Base-by-base conservation (phyloP, 2,888 invertebrate species). In the Netelia virgata region DNA sequence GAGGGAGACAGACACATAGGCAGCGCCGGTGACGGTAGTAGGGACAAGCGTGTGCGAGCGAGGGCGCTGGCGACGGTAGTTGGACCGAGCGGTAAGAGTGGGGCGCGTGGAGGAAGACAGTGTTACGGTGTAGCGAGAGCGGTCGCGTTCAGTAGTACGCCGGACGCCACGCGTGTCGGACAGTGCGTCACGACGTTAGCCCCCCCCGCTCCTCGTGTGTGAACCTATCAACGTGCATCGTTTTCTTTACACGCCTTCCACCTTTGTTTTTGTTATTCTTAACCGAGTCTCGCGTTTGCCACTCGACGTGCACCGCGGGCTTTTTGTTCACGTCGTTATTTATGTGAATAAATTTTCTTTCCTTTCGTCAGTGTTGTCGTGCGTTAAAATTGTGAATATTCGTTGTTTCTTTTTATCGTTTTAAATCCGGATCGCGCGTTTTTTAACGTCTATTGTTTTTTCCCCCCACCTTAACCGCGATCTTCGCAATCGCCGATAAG, bases 111-210 rank as follows among this genome's bases (percentile, higher is more conserved):
- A 87, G 89, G 85, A 88, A 89, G 88, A 36, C 82, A 55, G 59
- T 64, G 77, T 77, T 61, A 41, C n/a, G 61, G 73, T 50, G 61
- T 47, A 61, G 28, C 28, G 28, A 61, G 47, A 61, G 61, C 9
- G 23, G n/a, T 16, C 73, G 72, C 82, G 76, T 84, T 86, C 79
- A 90, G 89, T 90, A 90, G 88, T 89, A 90, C 88, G 88, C 88
- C 90, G 87, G 88, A 89, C 88, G 87, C 88, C 89, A 89, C 89
- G 87, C 90, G 88, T 88, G 86, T 75, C 84, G 79, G 83, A 89
- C 86, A 88, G 86, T 87, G 36, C 36, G 36, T 76, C 72, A 61
- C 83, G 80, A 66, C 75, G 64, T 68, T 16, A 36, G 47, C 11
- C 6, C 16, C 18, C 53, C 16, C 18, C 53, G 47, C 53, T 69